Conservation (phyloP, 2,888 invertebrate species). For the Zhuqinia jingwanae region DNA sequence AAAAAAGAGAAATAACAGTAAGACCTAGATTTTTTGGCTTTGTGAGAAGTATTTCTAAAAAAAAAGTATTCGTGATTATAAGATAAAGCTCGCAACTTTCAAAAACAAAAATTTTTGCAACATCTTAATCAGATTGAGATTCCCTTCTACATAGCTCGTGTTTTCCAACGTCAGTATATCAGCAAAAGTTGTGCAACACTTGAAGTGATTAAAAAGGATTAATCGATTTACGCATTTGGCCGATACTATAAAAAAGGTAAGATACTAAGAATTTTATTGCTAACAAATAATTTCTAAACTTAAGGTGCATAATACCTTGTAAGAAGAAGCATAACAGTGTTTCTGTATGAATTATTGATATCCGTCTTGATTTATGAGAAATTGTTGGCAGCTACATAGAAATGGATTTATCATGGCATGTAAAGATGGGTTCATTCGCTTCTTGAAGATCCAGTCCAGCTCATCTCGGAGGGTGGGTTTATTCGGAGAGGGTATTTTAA, state of each 20-base stretch:
- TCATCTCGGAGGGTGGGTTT: no score
- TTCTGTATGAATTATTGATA: no score
- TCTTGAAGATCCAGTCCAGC: no score
- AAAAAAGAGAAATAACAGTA: constrained; percentile 33
- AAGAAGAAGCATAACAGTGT: neutral
- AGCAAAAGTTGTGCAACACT: constrained; percentile 20
- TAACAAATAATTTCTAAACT: no score
- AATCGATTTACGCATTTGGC: neutral
- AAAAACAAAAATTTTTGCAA: constrained; percentile 34
- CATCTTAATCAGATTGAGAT: neutral
- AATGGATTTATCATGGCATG: no score
- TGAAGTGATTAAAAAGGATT: constrained; percentile 21
- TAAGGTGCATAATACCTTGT: no score
- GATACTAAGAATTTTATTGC: neutral
- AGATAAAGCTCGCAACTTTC: constrained; percentile 50
- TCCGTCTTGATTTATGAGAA: no score
- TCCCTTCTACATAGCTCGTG: neutral
- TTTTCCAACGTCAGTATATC: neutral
- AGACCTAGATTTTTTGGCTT: constrained; percentile 58
- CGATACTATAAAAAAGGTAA: constrained; percentile 5
- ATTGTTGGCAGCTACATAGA: no score
- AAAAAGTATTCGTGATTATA: constrained; percentile 10
- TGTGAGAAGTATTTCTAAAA: constrained; percentile 30
- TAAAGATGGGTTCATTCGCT: no score
- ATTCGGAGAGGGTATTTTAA: no score